These are phyloP conservation scores for Mandrillus leucophaeus DNA, from an alignment of 2,113 vertebrate genomes.

Conservation along the genomic window DNA sequence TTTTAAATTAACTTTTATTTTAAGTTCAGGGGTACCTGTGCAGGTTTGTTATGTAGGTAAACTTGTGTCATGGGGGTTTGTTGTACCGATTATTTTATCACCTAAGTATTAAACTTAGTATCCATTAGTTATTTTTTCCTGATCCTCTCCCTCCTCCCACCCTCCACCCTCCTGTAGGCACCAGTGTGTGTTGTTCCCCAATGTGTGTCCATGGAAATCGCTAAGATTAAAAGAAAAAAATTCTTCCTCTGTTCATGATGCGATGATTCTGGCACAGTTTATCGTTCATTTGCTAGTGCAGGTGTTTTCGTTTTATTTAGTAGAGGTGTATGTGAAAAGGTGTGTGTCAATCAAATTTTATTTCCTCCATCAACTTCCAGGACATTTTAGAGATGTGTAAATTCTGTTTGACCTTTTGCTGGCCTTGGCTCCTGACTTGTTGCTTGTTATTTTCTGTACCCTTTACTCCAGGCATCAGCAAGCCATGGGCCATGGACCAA, in stretches of 20 bases:
- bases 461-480: neutral
- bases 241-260: neutral
- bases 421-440: neutral
- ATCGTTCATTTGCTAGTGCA: neutral
- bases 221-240: neutral
- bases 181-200: too few species aligned
- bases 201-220: too few species aligned
- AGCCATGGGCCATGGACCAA: fast-evolving
- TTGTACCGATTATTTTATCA: too few species aligned
- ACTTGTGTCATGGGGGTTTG: too few species aligned
- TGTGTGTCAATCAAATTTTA: neutral
- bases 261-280: neutral
- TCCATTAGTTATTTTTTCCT: too few species aligned
- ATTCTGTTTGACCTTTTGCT: neutral
- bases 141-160: too few species aligned
- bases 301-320: neutral
- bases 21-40: too few species aligned
- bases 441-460: neutral
- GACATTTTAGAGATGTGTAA: neutral
- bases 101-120: too few species aligned
- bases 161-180: too few species aligned
- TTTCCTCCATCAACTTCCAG: neutral
- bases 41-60: too few species aligned
- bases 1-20: too few species aligned
- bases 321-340: neutral